Evolutionary conservation across 2,113 vertebrate species (phyloP).

Genomic region (Paratilapia polleni): DNA sequence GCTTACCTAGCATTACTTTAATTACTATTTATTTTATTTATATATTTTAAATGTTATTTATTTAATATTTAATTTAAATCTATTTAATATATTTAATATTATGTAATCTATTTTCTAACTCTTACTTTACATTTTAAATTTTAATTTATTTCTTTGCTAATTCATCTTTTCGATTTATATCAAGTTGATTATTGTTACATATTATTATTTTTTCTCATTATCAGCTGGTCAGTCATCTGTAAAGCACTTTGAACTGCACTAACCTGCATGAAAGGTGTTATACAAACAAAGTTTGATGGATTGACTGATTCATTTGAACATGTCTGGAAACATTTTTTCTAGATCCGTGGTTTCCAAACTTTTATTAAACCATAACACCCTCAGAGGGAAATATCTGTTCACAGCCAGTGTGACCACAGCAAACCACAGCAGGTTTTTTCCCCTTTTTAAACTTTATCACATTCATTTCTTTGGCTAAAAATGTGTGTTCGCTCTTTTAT

Average conservation of each 20-base stretch:
- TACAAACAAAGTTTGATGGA: neutral
- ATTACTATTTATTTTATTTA: neutral
- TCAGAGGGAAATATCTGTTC: neutral
- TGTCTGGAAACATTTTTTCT: neutral
- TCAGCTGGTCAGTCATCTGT: neutral
- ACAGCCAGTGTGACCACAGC: neutral
- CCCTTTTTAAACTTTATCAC: neutral
- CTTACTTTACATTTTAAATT: neutral
- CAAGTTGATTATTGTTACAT: neutral
- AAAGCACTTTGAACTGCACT: neutral
- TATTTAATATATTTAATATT: neutral
- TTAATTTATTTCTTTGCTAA: neutral
- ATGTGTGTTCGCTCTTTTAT: neutral
- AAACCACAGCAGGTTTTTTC: neutral
- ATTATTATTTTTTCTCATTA: neutral
- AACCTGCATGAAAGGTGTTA: neutral
- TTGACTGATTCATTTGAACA: neutral
- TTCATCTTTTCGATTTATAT: neutral
- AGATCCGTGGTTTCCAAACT: neutral
- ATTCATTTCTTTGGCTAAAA: neutral
- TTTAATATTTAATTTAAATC: neutral
- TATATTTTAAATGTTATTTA: neutral
- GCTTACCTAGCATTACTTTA: neutral
- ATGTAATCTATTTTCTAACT: neutral
- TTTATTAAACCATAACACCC: neutral